phyloP scores from a whole-genome alignment of 2,113 vertebrate species.

The Malurus elegans region DNA sequence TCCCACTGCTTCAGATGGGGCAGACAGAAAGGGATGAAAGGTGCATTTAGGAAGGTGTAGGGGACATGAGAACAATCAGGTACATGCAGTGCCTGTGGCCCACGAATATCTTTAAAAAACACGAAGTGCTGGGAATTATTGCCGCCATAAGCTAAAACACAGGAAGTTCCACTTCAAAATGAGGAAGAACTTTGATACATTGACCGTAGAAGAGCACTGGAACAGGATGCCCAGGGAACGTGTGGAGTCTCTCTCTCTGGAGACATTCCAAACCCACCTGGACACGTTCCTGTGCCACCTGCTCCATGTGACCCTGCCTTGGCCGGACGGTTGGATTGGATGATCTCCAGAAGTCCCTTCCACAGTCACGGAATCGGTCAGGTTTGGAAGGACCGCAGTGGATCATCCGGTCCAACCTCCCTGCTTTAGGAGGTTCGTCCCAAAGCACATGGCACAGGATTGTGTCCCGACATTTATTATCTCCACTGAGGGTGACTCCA shows the following conservation, averaged over 20 bases:
- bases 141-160: neutral
- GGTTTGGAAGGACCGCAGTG: too few species aligned
- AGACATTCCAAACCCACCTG: neutral
- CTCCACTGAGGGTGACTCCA: too few species aligned
- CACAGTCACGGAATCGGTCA: too few species aligned
- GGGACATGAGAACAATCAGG: fast-evolving
- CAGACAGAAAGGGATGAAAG: neutral
- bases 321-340: neutral
- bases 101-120: neutral
- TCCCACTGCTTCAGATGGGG: neutral
- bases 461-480: too few species aligned
- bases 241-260: neutral
- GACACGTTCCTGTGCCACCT: neutral
- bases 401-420: neutral
- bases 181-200: neutral
- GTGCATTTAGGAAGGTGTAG: fast-evolving
- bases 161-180: neutral
- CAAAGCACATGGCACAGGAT: fast-evolving
- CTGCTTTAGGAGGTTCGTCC: neutral
- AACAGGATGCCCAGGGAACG: neutral
- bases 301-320: neutral
- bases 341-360: neutral
- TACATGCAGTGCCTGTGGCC: fast-evolving
- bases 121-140: fast-evolving
- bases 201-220: neutral